Evolutionary conservation across 2,888 invertebrate genomes (phyloP).

Genomic region (Ormyrus nitidulus): DNA sequence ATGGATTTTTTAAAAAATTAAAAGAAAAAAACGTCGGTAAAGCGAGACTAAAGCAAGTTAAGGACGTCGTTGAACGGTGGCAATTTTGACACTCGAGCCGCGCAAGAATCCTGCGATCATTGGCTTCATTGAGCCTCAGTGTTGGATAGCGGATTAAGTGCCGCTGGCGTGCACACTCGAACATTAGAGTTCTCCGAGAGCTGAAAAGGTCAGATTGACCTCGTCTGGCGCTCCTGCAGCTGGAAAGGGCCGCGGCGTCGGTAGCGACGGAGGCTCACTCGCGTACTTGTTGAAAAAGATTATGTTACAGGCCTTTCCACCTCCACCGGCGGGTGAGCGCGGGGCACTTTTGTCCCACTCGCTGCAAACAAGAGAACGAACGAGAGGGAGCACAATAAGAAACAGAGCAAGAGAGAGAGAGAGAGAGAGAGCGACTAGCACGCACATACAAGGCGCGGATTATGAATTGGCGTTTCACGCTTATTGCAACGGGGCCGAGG

Average conservation of each 20-base stretch:
- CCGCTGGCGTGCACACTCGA: neutral
- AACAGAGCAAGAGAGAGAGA: neutral
- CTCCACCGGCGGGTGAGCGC: no score
- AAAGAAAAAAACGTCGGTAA: neutral
- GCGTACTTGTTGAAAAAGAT: slow-evolving; percentile 39
- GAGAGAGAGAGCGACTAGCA: neutral
- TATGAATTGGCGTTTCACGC: slow-evolving; percentile 73
- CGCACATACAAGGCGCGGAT: slow-evolving; percentile 43
- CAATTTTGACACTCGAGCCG: slow-evolving; percentile 43
- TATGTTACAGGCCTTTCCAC: slow-evolving; percentile 10
- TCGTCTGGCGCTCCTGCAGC: neutral
- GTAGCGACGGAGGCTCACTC: neutral
- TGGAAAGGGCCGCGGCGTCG: neutral
- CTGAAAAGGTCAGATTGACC: slow-evolving; percentile 50
- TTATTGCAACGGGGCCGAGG: slow-evolving; percentile 66
- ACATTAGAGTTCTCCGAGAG: slow-evolving; percentile 9
- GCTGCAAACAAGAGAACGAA: slow-evolving; percentile 6
- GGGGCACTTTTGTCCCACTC: slow-evolving; percentile 14
- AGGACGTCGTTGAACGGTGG: slow-evolving; percentile 8
- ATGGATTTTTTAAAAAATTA: no score
- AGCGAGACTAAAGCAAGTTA: neutral
- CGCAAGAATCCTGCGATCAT: neutral
- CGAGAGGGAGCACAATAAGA: neutral
- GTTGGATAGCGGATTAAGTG: neutral
- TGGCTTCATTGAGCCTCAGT: neutral